These are phyloP conservation scores for Philopotamus ludificatus DNA, from an alignment of 1,140 invertebrate species.

Conservation along the genomic window DNA sequence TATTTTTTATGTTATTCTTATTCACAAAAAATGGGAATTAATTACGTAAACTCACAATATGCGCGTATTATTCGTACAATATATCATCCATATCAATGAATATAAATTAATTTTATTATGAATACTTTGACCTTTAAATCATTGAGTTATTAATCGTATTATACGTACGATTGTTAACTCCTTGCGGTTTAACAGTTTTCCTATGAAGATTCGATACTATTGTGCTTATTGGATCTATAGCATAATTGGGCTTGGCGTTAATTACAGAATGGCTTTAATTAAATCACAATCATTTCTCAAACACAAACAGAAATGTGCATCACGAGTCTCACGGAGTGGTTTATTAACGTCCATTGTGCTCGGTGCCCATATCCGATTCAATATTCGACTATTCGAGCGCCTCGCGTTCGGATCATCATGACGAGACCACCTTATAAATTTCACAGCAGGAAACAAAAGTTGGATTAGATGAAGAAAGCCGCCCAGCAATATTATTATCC, in stretches of 20 bases:
- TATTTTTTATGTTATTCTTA: too few species aligned
- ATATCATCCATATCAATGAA: too few species aligned
- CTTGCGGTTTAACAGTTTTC: too few species aligned
- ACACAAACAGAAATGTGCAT: neutral
- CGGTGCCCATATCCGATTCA: neutral
- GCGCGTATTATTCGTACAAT: too few species aligned
- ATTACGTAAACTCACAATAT: too few species aligned
- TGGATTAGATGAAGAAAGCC: neutral
- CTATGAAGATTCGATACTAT: neutral
- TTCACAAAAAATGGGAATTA: too few species aligned
- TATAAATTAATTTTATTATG: too few species aligned
- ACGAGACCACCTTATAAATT: constrained; percentile 12
- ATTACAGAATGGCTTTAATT: too few species aligned
- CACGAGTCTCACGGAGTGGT: neutral
- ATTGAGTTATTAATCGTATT: too few species aligned
- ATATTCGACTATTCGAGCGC: neutral
- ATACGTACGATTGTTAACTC: too few species aligned
- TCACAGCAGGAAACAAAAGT: constrained; percentile 23
- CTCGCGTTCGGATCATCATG: neutral
- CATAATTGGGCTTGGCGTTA: neutral
- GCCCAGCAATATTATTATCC: neutral
- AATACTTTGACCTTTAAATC: too few species aligned
- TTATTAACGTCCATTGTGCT: neutral
- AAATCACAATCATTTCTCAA: neutral
- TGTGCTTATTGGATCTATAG: neutral